Evolutionary conservation across 2,888 invertebrate species (phyloP).

Genomic region (Coleophora deauratella): DNA sequence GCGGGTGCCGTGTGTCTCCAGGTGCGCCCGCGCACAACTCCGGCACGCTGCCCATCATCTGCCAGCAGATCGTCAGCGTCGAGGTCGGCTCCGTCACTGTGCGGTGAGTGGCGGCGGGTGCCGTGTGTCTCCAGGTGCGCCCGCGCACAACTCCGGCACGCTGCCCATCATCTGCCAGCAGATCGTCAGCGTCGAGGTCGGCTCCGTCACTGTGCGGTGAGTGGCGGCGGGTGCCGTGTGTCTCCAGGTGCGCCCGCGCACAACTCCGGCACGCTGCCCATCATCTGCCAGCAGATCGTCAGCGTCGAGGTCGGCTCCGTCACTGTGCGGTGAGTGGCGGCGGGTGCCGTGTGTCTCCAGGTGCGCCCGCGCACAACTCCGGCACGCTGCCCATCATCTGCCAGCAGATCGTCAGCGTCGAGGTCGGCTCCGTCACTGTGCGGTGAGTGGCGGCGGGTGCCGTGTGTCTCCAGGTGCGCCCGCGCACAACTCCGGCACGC

Average conservation of each 20-base stretch:
- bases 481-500: constrained; percentile 92
- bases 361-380: constrained; percentile 93
- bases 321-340: constrained; percentile 67
- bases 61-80: constrained; percentile 92
- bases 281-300: constrained; percentile 94
- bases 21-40: constrained; percentile 94
- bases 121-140: constrained; percentile 90
- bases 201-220: constrained; percentile 83
- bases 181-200: constrained; percentile 91
- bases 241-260: constrained; percentile 92
- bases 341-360: constrained; percentile 89
- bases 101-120: constrained; percentile 32
- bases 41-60: constrained; percentile 95
- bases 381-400: constrained; percentile 97
- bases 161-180: constrained; percentile 96
- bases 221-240: constrained; percentile 80
- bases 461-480: too few relatives aligned
- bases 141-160: constrained; percentile 94
- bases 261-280: constrained; percentile 94
- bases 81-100: constrained; percentile 92
- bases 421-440: constrained; percentile 91
- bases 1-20: constrained; percentile 89
- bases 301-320: constrained; percentile 94
- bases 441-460: constrained; percentile 34
- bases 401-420: constrained; percentile 91